These are phyloP conservation scores for Rhopalosiphum maidis DNA, from an alignment of 1,140 invertebrate species.

Conservation along the genomic window DNA sequence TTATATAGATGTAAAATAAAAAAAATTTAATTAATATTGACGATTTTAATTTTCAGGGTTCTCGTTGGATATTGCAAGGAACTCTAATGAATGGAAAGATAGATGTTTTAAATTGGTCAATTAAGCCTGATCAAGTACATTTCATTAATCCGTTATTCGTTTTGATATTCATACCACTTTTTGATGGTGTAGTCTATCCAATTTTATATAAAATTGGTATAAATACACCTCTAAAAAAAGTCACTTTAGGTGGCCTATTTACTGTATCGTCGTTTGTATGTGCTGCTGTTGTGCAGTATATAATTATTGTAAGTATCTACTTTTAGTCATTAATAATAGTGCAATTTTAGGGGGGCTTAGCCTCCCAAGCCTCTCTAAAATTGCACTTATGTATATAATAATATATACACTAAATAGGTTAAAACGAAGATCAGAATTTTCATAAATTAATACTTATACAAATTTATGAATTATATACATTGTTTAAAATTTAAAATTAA, in stretches of 20 bases:
- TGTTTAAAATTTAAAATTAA: too few relatives aligned
- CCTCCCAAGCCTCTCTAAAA: too few relatives aligned
- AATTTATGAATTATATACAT: too few relatives aligned
- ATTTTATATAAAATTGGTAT: constrained; percentile 61
- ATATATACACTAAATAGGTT: too few relatives aligned
- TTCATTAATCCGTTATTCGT: constrained; percentile 81
- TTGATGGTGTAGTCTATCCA: constrained; percentile 71
- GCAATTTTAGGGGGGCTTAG: too few relatives aligned
- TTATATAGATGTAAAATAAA: not conserved
- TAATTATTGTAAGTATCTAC: constrained; percentile 66
- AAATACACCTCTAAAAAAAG: constrained; percentile 68
- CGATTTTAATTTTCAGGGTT: constrained; percentile 62
- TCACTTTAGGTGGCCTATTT: constrained; percentile 73
- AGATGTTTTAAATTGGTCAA: constrained; percentile 64
- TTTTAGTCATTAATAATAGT: too few relatives aligned
- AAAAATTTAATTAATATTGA: too few relatives aligned
- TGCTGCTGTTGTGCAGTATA: constrained; percentile 72
- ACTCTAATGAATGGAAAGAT: constrained; percentile 73
- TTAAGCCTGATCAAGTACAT: constrained; percentile 83
- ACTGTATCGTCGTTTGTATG: constrained; percentile 72
- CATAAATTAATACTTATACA: too few relatives aligned
- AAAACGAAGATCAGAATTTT: too few relatives aligned
- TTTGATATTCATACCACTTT: constrained; percentile 79
- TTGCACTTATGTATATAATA: too few relatives aligned
- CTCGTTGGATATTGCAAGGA: constrained; percentile 70